These are phyloP conservation scores for Thinocorus orbignyianus DNA, from an alignment of 2,113 vertebrate species.

Conservation along the genomic window DNA sequence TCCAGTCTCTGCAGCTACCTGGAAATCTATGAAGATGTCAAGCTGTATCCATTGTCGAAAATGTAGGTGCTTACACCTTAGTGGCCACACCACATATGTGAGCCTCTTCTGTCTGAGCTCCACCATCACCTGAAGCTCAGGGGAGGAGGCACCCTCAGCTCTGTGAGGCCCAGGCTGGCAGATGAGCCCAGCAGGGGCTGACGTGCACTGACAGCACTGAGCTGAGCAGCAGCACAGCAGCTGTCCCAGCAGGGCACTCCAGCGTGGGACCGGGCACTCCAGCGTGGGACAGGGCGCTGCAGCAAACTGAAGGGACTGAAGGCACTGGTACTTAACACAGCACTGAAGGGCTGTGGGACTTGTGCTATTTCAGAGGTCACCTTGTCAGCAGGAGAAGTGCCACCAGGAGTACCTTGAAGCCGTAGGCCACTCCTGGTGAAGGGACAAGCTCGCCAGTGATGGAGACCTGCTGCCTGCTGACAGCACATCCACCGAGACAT, in stretches of 20 bases:
- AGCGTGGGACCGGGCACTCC: no score
- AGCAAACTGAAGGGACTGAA: neutral
- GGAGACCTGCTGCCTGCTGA: neutral
- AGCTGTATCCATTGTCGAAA: neutral
- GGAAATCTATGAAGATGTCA: neutral
- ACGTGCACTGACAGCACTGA: neutral
- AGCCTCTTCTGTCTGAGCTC: neutral
- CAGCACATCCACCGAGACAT: neutral
- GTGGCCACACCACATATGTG: fast-evolving
- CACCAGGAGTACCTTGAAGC: neutral
- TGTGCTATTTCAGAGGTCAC: neutral
- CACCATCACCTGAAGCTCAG: neutral
- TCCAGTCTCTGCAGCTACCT: neutral
- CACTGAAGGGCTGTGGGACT: neutral
- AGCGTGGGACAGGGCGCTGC: fast-evolving
- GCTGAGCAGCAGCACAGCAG: neutral
- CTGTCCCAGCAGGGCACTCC: neutral
- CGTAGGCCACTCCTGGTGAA: neutral
- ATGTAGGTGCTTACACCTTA: neutral
- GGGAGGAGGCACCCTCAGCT: neutral
- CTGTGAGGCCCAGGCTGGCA: neutral
- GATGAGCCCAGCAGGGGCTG: fast-evolving
- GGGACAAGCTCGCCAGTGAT: neutral
- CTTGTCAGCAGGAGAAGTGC: neutral
- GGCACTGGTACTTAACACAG: neutral